phyloP scores from a whole-genome alignment of 2,888 invertebrate genomes.

The Masnerella sp. region DNA sequence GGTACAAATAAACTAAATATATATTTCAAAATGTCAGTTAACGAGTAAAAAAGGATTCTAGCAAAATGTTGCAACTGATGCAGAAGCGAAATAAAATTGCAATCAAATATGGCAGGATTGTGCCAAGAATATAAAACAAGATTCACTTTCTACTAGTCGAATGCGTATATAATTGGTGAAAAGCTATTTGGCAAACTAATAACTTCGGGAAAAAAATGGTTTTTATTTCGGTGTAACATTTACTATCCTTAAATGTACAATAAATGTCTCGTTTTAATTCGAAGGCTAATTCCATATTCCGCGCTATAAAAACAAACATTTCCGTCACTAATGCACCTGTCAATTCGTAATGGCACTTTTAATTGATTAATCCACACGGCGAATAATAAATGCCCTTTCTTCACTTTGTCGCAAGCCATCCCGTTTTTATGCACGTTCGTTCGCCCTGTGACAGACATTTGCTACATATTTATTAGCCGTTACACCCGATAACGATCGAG shows the following conservation, averaged over 20 bases:
- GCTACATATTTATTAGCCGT: constrained; percentile 41
- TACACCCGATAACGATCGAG: constrained; percentile 36
- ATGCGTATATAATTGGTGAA: too few relatives aligned
- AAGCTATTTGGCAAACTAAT: too few relatives aligned
- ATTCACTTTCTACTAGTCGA: constrained; percentile 10
- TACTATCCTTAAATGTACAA: too few relatives aligned
- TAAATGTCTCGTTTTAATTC: too few relatives aligned
- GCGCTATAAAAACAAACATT: too few relatives aligned
- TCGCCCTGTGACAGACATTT: constrained; percentile 29
- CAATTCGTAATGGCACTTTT: too few relatives aligned
- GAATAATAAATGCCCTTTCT: constrained; percentile 23
- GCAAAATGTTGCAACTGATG: constrained; percentile 1
- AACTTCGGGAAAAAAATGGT: too few relatives aligned
- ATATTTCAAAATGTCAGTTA: too few relatives aligned
- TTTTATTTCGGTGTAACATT: too few relatives aligned
- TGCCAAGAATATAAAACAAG: constrained; percentile 5
- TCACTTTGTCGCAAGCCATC: constrained; percentile 10
- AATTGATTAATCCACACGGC: constrained; percentile 18
- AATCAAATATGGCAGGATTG: constrained; percentile 10
- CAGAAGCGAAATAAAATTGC: constrained; percentile 10
- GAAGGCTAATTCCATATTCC: too few relatives aligned
- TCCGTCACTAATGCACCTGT: too few relatives aligned
- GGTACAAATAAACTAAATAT: too few relatives aligned
- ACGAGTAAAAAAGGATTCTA: not conserved
- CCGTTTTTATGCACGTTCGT: constrained; percentile 18